phyloP scores from a whole-genome alignment of 2,888 invertebrate genomes.

The Pollenia amentaria region DNA sequence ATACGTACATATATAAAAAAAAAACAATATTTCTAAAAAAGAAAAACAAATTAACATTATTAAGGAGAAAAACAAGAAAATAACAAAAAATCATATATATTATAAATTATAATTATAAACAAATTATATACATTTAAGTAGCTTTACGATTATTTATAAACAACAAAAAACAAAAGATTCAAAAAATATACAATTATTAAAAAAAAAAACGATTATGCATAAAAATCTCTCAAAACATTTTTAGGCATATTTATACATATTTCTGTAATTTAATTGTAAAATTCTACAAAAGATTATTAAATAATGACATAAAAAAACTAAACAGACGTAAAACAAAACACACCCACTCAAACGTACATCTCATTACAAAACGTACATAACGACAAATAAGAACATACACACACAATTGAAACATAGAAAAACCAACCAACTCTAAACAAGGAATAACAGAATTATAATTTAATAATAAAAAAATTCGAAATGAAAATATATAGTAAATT shows the following conservation, averaged over 20 bases:
- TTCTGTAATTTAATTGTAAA: conserved; percentile 73
- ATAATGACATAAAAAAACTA: conserved; percentile 17
- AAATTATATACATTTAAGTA: conserved; percentile 75
- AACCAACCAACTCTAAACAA: conserved; percentile 50
- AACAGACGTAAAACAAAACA: conserved; percentile 4
- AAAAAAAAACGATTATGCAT: conserved; percentile 69
- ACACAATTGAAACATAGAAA: conserved; percentile 2
- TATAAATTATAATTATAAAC: conserved; percentile 70
- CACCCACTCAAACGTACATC: conserved; percentile 17
- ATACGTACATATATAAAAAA: conserved; percentile 66
- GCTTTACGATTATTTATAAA: conserved; percentile 78
- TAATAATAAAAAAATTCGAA: conserved; percentile 54
- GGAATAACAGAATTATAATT: conserved; percentile 58
- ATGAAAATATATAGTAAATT: conserved; percentile 51
- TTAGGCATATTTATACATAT: conserved; percentile 71
- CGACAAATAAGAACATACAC: conserved; percentile 33
- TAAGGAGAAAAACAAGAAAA: conserved; percentile 44
- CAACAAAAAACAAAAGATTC: conserved; percentile 72
- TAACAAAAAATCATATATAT: conserved; percentile 66
- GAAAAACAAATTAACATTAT: conserved; percentile 72
- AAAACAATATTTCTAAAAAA: conserved; percentile 67
- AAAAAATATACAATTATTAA: conserved; percentile 75
- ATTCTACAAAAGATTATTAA: conserved; percentile 34
- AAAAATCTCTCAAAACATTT: conserved; percentile 65
- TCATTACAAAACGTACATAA: background rate